These are phyloP conservation scores for Choloepus didactylus DNA, from an alignment of 2,797 vertebrate genomes.

Conservation along the genomic window DNA sequence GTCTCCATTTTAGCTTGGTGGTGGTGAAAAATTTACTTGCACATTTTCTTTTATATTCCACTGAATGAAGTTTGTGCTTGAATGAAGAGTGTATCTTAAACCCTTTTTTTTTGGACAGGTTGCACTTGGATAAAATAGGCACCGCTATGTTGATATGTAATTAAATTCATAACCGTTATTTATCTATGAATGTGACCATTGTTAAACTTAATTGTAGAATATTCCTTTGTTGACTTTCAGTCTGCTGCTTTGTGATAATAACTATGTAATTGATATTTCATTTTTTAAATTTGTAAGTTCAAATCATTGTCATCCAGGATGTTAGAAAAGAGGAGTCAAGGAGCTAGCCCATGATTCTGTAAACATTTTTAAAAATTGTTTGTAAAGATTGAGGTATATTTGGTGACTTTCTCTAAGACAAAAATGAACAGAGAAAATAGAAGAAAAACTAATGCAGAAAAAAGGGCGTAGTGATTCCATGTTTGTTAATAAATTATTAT, in stretches of 20 bases:
- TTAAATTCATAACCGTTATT: slow-evolving; percentile 77
- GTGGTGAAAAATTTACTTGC: slow-evolving; percentile 92
- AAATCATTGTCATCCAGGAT: slow-evolving; percentile 73
- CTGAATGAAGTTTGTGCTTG: slow-evolving; percentile 89
- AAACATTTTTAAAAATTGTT: slow-evolving; percentile 48
- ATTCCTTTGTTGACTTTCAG: slow-evolving; percentile 70
- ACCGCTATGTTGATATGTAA: slow-evolving; percentile 81
- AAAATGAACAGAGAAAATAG: slow-evolving; percentile 42
- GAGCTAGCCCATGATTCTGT: neutral
- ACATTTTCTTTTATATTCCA: slow-evolving; percentile 87
- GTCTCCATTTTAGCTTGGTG: slow-evolving; percentile 84
- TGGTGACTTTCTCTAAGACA: slow-evolving; percentile 53
- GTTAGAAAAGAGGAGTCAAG: slow-evolving; percentile 66
- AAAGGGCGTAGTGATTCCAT: neutral
- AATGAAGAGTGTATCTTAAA: slow-evolving; percentile 99
- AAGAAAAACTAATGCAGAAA: neutral
- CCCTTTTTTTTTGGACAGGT: slow-evolving; percentile 91
- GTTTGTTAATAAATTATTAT: slow-evolving; percentile 1
- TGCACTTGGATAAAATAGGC: slow-evolving; percentile 95
- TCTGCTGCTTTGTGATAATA: slow-evolving; percentile 79
- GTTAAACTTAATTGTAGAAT: slow-evolving; percentile 19
- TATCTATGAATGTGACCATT: slow-evolving; percentile 67
- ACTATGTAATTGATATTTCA: slow-evolving; percentile 67
- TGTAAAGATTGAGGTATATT: slow-evolving; percentile 14
- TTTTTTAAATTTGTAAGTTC: slow-evolving; percentile 70